Conservation (phyloP, 2,113 vertebrate species). For the Menura novaehollandiae region DNA sequence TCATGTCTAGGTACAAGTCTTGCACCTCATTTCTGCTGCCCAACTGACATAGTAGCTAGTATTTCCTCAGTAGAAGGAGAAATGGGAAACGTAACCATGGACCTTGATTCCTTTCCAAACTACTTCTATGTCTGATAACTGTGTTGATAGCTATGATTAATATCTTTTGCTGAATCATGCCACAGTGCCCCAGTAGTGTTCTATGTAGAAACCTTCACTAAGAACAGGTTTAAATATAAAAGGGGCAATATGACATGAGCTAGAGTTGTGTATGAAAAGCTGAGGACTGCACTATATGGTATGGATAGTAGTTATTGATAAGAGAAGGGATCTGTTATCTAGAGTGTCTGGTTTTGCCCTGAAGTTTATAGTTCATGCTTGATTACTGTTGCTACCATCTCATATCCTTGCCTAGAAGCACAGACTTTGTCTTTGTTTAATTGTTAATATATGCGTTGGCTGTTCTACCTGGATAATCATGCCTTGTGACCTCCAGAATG, state of each 20-base stretch:
- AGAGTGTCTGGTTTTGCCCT: neutral
- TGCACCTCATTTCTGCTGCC: neutral
- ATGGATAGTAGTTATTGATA: neutral
- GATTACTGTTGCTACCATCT: neutral
- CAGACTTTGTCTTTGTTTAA: neutral
- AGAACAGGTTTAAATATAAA: neutral
- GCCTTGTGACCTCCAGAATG: neutral
- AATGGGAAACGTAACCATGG: neutral
- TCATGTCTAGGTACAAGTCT: neutral
- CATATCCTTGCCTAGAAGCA: neutral
- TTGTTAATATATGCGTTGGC: neutral
- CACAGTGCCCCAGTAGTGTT: neutral
- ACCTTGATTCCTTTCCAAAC: neutral
- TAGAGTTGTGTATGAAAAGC: neutral
- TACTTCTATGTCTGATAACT: neutral
- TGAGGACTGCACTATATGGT: neutral
- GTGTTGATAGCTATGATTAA: neutral
- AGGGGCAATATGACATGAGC: neutral
- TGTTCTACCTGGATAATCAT: neutral
- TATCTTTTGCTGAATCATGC: neutral
- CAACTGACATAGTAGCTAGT: neutral
- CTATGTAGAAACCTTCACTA: neutral
- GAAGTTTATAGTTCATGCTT: neutral
- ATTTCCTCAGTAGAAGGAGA: neutral
- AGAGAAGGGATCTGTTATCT: neutral